Base-by-base conservation (phyloP, 2,113 vertebrate genomes). In the Meles meles region DNA sequence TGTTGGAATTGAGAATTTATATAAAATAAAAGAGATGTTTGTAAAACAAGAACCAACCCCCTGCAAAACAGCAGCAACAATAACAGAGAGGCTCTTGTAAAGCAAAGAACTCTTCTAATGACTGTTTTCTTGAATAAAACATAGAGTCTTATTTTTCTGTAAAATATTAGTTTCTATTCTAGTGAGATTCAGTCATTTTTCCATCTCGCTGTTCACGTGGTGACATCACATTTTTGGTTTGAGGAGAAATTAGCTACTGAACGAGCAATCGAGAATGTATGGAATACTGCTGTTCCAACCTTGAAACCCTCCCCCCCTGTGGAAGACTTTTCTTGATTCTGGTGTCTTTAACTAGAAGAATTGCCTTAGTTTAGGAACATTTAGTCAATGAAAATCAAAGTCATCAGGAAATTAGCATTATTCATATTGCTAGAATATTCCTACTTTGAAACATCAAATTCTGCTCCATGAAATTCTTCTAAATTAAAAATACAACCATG, bases 391-490 rank as follows among this genome's bases (percentile, higher is more conserved):
- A 88, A 92, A 93, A 86, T 52, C 42, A 63, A 23, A 92, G 47
- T 82, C 77, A 76, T 52, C 9, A 72, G 94, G 81, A 97, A 88
- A 63, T 92, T 67, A 67, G 21, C 27, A 13, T 85, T 80, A 61
- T 27, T 89, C 44, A 25, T 13, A 55, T 95, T 91, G 83, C 34
- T 82, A 59, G 31, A 85, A 29, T 44, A 86, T 81, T 93, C 47
- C 25, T 57, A 5, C 59, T 96, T 65, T 93, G 83, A 94, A 94
- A 92, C 17, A 49, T 88, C 79, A 65, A 72, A n/a, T 84, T 97
- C 87, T 65, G 6, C 13, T 88, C 14, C 13, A 7, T 81, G 18
- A 52, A 87, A 81, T 92, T 88, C 55, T 49, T 94, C 80, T 93
- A 31, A 94, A 90, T 84, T 82, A 92, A 91, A 96, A 82, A 59